Percentiles rank a stretch among this genome's conserved stretches.
Conservation (phyloP, 2,113 vertebrate species). For the Myrmecophaga tridactyla region DNA sequence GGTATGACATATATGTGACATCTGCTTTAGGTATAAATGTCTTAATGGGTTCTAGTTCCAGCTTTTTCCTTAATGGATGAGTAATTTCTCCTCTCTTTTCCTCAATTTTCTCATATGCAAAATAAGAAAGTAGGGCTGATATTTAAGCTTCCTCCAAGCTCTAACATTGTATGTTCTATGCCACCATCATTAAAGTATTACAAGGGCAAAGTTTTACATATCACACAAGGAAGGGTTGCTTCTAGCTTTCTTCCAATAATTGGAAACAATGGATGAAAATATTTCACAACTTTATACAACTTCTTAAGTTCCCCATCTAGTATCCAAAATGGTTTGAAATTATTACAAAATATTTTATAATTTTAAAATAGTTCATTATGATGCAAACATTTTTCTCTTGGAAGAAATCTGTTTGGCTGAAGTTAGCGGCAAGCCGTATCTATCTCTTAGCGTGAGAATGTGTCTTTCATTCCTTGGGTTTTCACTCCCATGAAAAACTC, state of each 20-base stretch:
- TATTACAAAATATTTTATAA: neutral
- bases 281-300: neutral
- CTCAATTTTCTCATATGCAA: neutral
- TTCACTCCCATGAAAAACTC: neutral
- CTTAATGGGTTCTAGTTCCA: neutral
- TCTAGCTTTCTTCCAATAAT: slow-evolving; percentile 24
- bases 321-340: slow-evolving; percentile 3
- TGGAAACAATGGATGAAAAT: slow-evolving; percentile 14
- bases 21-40: slow-evolving; percentile 20
- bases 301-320: neutral
- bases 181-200: neutral
- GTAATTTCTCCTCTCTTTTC: neutral
- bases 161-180: neutral
- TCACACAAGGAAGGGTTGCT: neutral
- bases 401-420: neutral
- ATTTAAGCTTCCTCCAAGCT: neutral
- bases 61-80: neutral
- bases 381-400: neutral
- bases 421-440: neutral
- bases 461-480: neutral
- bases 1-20: neutral
- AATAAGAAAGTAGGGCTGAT: slow-evolving; percentile 14
- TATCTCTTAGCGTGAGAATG: neutral
- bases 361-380: neutral
- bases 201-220: neutral